Base-by-base conservation (phyloP, 2,797 vertebrate genomes). In the Sebastes baramenuke region DNA sequence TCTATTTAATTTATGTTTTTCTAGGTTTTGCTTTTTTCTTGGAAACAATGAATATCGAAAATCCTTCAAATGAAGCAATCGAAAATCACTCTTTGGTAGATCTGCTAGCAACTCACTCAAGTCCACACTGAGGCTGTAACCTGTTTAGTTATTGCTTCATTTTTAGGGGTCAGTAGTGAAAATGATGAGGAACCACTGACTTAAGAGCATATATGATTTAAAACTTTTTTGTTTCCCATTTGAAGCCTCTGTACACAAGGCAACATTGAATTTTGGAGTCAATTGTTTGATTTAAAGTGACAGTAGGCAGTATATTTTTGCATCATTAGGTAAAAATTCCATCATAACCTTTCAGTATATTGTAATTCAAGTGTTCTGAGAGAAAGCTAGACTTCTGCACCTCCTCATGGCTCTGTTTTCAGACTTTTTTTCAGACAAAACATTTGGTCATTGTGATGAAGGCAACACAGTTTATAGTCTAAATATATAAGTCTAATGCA, bases 1-100 rank as follows among this genome's bases (percentile, higher is more conserved):
- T 55, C 0, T 0, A 55, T 55, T 24, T 13, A 55, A 55, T 55
- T 55, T 55, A 8, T 8, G 1, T 20, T 27, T 29, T 18, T 0
- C 6, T 6, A n/a, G 6, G 18, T 61, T 62, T n/a, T 12, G n/a
- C 3, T 36, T 64, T 38, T 64, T 24, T 16, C 6, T n/a, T 34
- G n/a, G n/a, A 62, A 34, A 62, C 60, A 34, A 22, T 62, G 30
- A 1, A 32, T 61, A 25, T 0, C 0, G 1, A 20, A n/a, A 68
- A 2, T 9, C 25, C 22, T 20, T 66, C 22, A 16, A 14, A 14
- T 25, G 6, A 22, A 25, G 14, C 14, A 58, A 14, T 58, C 2
- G 4, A n/a, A 52, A 52, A 52, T 52, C 18, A n/a, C 49, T n/a
- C 20, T 49, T 4, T 52, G 20, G 8, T 52, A 52, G 18, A 52